Base-by-base conservation (phyloP, 2,888 invertebrate species). In the Lamellibrachia satsuma region DNA sequence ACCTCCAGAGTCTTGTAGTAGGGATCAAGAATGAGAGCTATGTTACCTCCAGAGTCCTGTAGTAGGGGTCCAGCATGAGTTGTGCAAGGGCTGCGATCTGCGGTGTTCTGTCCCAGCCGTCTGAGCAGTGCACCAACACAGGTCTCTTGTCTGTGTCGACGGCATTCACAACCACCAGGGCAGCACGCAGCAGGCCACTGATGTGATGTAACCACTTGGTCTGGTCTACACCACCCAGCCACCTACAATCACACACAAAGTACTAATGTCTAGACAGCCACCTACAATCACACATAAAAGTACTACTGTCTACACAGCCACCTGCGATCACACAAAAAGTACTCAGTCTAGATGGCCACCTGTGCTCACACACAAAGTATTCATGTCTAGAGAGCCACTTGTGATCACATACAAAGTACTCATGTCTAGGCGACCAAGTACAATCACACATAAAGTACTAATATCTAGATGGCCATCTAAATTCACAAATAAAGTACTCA, bases 41-140 rank as follows among this genome's bases (percentile, higher is more conserved):
- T 90, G 11, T 92, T 95, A 97, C 99, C 97, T 98, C 98, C 92
- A 98, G 97, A 15, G 99, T 99, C 95, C 99, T 97, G 96, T 99
- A 99, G 97, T 98, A 98, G 0, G 99, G 99, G 97, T 99, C 99
- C 90, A 99, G 97, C 95, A 99, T 97, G 90, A 99, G 97, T 97
- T 99, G 98, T 22, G 99, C 98, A 92, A 99, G 97, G 90, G 99
- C 98, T 27, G 98, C 98, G 94, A 99, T 98, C 97, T 99, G 99
- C 91, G 99, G 98, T 93, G 99, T 99, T 94, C 99, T 97, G 97
- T 99, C 99, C 99, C 99, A 99, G 91, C 99, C 99, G 97, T 99
- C 99, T 3, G 99, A 99, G 97, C 99, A 99, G 97, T 99, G 99
- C 11, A 99, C 99, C 93, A 99, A 97, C 92, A 99, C 99, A 8